A percentile compares a stretch with the other conserved stretches of the same genome.
phyloP scores from a whole-genome alignment of 2,113 vertebrate genomes.

The Myotis lucifugus region DNA sequence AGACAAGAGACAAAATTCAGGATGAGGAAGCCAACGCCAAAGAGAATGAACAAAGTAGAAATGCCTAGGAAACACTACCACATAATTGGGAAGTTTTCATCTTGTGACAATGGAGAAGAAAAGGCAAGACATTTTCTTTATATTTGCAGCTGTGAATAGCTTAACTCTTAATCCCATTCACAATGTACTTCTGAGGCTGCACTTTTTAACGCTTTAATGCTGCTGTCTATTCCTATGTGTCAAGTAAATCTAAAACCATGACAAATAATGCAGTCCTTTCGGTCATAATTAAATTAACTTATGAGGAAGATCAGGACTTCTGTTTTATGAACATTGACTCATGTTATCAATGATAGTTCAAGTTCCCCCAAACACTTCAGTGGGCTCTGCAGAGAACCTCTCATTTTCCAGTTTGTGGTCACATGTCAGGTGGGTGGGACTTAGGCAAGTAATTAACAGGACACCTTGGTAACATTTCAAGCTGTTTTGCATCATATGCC shows the following conservation, averaged over 20 bases:
- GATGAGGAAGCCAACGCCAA: background rate
- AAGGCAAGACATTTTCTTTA: background rate
- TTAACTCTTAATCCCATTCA: background rate
- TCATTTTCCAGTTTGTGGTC: background rate
- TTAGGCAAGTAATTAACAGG: conserved; percentile 38
- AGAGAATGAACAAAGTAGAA: background rate
- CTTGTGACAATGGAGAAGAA: background rate
- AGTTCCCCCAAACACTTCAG: background rate
- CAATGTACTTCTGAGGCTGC: background rate
- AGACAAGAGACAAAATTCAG: background rate
- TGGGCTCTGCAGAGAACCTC: background rate
- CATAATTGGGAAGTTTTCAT: background rate
- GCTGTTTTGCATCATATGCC: background rate
- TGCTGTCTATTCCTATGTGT: conserved; percentile 24
- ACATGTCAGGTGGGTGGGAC: background rate
- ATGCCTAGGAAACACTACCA: background rate
- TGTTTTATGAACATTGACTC: background rate
- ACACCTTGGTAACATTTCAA: conserved; percentile 20
- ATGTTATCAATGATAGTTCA: background rate
- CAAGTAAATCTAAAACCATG: conserved; percentile 51
- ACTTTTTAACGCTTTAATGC: background rate
- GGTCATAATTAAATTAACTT: background rate
- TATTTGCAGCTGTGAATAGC: background rate
- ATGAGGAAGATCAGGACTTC: background rate
- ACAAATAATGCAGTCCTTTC: conserved; percentile 27